These are phyloP conservation scores for Antheraea mylitta DNA, from an alignment of 1,140 invertebrate genomes.

Conservation along the genomic window DNA sequence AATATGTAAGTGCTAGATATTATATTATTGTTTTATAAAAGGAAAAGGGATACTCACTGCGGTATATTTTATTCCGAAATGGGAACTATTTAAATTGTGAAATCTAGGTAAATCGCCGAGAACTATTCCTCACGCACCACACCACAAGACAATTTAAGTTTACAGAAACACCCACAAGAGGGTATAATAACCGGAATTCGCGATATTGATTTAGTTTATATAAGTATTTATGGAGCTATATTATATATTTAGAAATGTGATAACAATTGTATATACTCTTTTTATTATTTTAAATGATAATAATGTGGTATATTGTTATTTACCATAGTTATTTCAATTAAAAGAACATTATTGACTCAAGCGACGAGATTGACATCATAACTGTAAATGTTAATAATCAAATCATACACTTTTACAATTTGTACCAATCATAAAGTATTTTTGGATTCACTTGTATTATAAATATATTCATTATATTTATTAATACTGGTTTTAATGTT, in stretches of 20 bases:
- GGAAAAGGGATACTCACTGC: constrained; percentile 51
- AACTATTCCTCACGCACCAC: constrained; percentile 57
- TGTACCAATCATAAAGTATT: too few relatives aligned
- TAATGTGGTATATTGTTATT: neutral
- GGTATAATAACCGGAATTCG: constrained; percentile 54
- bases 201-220: constrained; percentile 38
- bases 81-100: constrained; percentile 49
- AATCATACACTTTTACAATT: neutral
- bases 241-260: neutral
- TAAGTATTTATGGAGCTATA: neutral
- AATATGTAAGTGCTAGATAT: neutral
- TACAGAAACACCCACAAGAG: constrained; percentile 40
- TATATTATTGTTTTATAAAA: constrained; percentile 7
- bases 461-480: too few relatives aligned
- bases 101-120: constrained; percentile 52
- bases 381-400: neutral
- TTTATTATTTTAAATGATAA: neutral
- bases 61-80: constrained; percentile 52
- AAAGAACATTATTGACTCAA: neutral
- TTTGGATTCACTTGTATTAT: too few relatives aligned
- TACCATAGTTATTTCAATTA: neutral
- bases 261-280: neutral
- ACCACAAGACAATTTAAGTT: constrained; percentile 69
- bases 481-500: too few relatives aligned
- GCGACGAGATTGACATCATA: neutral